Evolutionary conservation across 2,113 vertebrate genomes (phyloP).

Genomic region (Alectura lathami): DNA sequence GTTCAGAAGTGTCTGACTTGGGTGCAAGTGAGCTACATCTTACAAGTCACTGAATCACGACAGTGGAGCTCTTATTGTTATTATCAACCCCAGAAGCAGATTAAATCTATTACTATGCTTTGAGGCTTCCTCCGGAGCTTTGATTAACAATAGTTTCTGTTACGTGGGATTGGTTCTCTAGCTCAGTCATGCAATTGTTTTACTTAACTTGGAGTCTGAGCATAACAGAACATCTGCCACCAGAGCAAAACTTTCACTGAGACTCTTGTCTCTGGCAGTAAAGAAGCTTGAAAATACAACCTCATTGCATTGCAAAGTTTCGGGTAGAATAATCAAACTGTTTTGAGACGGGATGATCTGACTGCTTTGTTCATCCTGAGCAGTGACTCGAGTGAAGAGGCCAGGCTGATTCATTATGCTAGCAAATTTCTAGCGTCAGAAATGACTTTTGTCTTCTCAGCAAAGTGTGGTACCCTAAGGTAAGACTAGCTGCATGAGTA

Average conservation of each 20-base stretch:
- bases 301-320: background rate
- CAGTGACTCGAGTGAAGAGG: background rate
- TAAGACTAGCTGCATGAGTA: background rate
- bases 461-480: background rate
- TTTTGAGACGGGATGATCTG: background rate
- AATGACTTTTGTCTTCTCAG: background rate
- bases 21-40: background rate
- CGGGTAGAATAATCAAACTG: background rate
- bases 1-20: background rate
- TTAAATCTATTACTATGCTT: background rate
- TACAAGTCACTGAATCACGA: background rate
- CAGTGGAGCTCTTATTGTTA: background rate
- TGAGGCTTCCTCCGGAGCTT: background rate
- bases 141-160: background rate
- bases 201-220: background rate
- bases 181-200: background rate
- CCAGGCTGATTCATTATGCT: background rate
- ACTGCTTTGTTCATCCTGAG: background rate
- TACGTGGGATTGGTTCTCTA: background rate
- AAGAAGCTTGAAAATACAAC: background rate
- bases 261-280: background rate
- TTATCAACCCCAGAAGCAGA: background rate
- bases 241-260: background rate
- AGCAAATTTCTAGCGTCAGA: background rate
- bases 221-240: background rate